A percentile compares a stretch with the other conserved stretches of the same genome.
Evolutionary conservation across 2,797 vertebrate genomes (phyloP).

Genomic region (Schizopygopsis pylzovi): DNA sequence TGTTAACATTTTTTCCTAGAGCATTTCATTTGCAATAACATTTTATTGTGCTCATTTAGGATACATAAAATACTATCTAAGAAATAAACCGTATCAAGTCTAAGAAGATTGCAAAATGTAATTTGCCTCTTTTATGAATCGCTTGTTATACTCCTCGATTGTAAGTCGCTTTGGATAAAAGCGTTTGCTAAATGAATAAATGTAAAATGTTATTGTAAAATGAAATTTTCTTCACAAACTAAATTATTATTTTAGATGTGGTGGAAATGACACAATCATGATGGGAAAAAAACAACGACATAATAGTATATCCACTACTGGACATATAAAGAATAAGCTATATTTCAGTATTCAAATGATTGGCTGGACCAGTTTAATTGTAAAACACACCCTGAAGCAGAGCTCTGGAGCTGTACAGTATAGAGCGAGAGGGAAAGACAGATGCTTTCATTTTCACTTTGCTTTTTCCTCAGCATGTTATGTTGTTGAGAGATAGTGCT

Average conservation of each 20-base stretch:
- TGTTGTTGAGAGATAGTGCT: background rate
- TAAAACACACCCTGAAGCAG: conserved; percentile 74
- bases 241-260: background rate
- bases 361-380: background rate
- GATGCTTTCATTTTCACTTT: conserved; percentile 76
- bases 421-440: conserved; percentile 64
- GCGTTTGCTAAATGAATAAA: background rate
- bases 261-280: background rate
- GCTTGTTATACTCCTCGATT: background rate
- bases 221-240: background rate
- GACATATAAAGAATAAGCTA: background rate
- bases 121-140: background rate
- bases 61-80: background rate
- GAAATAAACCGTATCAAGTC: background rate
- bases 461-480: conserved; percentile 61
- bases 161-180: background rate
- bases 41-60: background rate
- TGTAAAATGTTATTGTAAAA: background rate
- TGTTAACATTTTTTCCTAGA: background rate
- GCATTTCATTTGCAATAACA: background rate
- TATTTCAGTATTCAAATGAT: background rate
- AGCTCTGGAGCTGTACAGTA: conserved; percentile 30
- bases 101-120: background rate
- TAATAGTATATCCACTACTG: background rate
- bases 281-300: no score